These are phyloP conservation scores for Cyclina sinensis DNA, from an alignment of 1,140 invertebrate species.

Conservation along the genomic window DNA sequence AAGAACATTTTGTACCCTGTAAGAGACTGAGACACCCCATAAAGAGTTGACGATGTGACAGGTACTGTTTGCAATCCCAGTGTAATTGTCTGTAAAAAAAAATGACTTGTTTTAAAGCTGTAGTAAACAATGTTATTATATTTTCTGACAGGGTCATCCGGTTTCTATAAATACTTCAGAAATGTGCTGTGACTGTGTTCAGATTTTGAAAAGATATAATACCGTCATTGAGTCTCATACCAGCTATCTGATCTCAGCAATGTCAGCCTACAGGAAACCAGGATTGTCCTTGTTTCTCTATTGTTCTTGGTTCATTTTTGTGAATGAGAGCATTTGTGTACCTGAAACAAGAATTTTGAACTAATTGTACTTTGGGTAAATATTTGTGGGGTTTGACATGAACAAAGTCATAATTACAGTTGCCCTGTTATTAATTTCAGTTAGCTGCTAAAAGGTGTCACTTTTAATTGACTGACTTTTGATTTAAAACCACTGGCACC, in stretches of 20 bases:
- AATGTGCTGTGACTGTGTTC: neutral
- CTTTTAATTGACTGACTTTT: constrained; percentile 9
- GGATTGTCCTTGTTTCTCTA: neutral
- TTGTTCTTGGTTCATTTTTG: neutral
- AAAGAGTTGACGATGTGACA: too few relatives aligned
- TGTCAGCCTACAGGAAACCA: neutral
- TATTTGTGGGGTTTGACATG: constrained; percentile 1
- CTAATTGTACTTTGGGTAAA: neutral
- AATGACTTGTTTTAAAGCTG: neutral
- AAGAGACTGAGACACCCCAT: too few relatives aligned
- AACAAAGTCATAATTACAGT: neutral
- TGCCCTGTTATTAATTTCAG: constrained; percentile 17
- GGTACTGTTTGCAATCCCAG: neutral
- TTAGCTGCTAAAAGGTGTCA: neutral
- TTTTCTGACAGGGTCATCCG: neutral
- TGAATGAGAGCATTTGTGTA: neutral
- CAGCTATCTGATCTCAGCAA: neutral
- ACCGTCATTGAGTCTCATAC: neutral
- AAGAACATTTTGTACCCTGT: too few relatives aligned
- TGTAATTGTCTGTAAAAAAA: neutral
- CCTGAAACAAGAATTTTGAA: neutral
- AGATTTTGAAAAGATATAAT: constrained; percentile 1
- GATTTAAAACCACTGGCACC: too few relatives aligned
- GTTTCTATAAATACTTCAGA: neutral
- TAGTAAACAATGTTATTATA: neutral